phyloP scores from a whole-genome alignment of 2,113 vertebrate species.

The Apeltes quadracus region DNA sequence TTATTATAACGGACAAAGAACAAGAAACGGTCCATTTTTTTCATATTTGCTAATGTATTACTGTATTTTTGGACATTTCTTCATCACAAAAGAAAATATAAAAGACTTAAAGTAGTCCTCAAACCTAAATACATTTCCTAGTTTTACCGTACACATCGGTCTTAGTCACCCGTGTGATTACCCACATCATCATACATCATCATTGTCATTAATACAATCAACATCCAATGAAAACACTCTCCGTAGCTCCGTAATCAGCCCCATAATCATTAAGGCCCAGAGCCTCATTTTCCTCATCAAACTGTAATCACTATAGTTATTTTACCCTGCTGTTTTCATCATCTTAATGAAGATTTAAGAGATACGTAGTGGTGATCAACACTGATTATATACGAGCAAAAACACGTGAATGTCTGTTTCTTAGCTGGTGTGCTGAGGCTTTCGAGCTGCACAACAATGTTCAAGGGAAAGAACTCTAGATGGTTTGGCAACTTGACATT shows the following conservation, averaged over 20 bases:
- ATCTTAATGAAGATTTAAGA: conserved; percentile 42
- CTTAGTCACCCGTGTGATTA: not conserved
- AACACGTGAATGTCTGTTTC: conserved; percentile 18
- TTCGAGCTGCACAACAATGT: not conserved
- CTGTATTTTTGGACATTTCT: not conserved
- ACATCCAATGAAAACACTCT: conserved; percentile 49
- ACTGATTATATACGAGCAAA: conserved; percentile 48
- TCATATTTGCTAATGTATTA: not conserved
- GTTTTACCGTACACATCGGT: not conserved
- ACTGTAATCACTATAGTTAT: conserved; percentile 42
- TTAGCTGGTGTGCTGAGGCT: not conserved
- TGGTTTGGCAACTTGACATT: conserved; percentile 15
- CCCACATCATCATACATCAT: conserved; percentile 3
- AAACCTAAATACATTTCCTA: not conserved
- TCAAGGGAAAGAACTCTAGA: not conserved
- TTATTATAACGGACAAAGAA: not conserved
- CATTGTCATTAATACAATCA: conserved; percentile 53
- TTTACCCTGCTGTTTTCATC: conserved; percentile 38
- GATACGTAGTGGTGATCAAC: conserved; percentile 20
- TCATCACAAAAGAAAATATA: not conserved
- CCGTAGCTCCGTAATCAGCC: not conserved
- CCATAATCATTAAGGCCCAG: conserved; percentile 26
- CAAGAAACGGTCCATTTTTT: not conserved
- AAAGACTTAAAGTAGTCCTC: no score
- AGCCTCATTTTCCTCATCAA: conserved; percentile 54